Conservation (phyloP, 2,888 invertebrate genomes). For the Formica aserva region DNA sequence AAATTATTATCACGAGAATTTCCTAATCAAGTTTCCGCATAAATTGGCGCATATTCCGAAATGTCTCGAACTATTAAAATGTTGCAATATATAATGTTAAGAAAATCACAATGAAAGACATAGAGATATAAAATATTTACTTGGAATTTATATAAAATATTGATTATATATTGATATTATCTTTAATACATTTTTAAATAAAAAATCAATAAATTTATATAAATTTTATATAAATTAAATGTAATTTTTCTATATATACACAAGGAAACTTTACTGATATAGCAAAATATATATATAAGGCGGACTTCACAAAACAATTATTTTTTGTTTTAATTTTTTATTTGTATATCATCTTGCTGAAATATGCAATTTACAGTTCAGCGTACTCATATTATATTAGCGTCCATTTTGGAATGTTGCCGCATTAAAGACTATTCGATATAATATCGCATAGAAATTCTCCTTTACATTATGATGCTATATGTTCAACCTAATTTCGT, state of each 20-base stretch:
- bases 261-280: not conserved
- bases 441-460: slow-evolving; percentile 11
- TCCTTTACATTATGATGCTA: slow-evolving; percentile 23
- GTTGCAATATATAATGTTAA: not conserved
- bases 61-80: slow-evolving; percentile 1
- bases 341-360: not conserved
- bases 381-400: not conserved
- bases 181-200: not conserved
- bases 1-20: not conserved
- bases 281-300: not conserved
- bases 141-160: not conserved
- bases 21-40: not conserved
- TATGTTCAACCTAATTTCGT: slow-evolving; percentile 57
- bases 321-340: not conserved
- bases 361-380: not conserved
- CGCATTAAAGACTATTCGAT: not conserved
- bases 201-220: not conserved
- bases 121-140: not conserved
- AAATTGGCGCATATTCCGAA: not conserved
- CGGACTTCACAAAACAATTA: no score
- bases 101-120: not conserved
- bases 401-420: not conserved
- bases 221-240: not conserved
- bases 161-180: not conserved
- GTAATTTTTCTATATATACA: not conserved